Conservation (phyloP, 2,888 invertebrate species). For the Apamea anceps region DNA sequence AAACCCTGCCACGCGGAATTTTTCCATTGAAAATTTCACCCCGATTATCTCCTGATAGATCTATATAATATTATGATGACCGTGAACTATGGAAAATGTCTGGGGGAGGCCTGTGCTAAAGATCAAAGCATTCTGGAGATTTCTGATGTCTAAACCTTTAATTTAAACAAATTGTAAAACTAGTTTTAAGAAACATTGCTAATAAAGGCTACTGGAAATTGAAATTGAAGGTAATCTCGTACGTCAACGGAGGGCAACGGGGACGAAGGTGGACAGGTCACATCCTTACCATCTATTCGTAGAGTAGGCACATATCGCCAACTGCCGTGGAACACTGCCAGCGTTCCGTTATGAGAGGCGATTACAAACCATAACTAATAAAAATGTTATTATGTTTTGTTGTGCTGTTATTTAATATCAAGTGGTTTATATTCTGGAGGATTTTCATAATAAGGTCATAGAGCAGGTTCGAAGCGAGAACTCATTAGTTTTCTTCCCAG, state of each 20-base stretch:
- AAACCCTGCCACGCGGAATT: neutral
- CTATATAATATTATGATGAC: neutral
- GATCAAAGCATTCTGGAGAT: neutral
- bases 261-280: conserved; percentile 80
- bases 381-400: conserved; percentile 13
- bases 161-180: neutral
- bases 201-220: neutral
- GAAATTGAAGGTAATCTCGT: neutral
- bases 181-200: neutral
- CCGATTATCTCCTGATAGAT: neutral
- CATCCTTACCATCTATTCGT: conserved; percentile 78
- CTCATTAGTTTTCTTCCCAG: neutral
- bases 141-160: neutral
- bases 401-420: neutral
- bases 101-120: neutral
- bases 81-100: neutral
- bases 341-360: conserved; percentile 60
- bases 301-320: conserved; percentile 74
- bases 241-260: conserved; percentile 37
- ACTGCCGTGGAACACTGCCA: conserved; percentile 79
- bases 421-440: neutral
- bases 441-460: neutral
- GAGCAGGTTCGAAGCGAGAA: neutral
- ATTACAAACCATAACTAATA: conserved; percentile 56
- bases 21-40: neutral